These are phyloP conservation scores for Andrena flavipes DNA, from an alignment of 2,888 invertebrate genomes.

Conservation along the genomic window DNA sequence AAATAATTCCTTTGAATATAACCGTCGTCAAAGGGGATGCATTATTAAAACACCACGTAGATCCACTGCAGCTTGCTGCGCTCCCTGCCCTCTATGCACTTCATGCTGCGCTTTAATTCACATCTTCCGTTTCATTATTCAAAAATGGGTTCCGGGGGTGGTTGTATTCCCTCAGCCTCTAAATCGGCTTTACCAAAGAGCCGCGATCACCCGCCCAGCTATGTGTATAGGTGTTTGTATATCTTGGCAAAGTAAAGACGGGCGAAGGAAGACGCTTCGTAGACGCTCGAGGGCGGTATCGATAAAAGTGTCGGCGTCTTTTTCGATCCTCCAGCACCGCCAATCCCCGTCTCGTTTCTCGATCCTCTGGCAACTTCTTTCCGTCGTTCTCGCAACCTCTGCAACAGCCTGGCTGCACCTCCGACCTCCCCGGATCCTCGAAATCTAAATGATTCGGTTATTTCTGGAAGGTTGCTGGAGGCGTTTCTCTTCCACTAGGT, in stretches of 20 bases:
- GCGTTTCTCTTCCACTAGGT: constrained; percentile 68
- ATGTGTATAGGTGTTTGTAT: constrained; percentile 53
- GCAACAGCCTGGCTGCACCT: constrained; percentile 54
- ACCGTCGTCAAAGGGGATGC: background rate
- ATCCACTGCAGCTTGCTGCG: too few relatives aligned
- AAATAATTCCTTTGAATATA: background rate
- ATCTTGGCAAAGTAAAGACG: constrained; percentile 68
- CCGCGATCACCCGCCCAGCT: constrained; percentile 43
- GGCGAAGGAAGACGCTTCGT: constrained; percentile 48
- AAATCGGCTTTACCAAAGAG: constrained; percentile 62
- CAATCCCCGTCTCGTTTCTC: constrained; percentile 42
- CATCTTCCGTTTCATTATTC: constrained; percentile 36
- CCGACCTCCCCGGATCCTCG: constrained; percentile 57
- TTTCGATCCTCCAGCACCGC: constrained; percentile 28
- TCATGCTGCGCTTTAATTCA: constrained; percentile 8
- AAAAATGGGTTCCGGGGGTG: constrained; percentile 23
- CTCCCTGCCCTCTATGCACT: background rate
- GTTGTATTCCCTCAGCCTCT: constrained; percentile 25
- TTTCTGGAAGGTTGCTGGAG: constrained; percentile 73
- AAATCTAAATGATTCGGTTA: constrained; percentile 78
- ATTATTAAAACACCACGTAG: constrained; percentile 4
- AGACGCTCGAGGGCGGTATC: constrained; percentile 57
- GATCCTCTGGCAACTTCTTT: constrained; percentile 56
- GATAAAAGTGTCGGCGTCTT: constrained; percentile 72
- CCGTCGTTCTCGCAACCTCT: constrained; percentile 34